Percentiles rank a stretch among this genome's conserved stretches.
Conservation (phyloP, 2,888 invertebrate genomes). For the Drosophila ustulata region DNA sequence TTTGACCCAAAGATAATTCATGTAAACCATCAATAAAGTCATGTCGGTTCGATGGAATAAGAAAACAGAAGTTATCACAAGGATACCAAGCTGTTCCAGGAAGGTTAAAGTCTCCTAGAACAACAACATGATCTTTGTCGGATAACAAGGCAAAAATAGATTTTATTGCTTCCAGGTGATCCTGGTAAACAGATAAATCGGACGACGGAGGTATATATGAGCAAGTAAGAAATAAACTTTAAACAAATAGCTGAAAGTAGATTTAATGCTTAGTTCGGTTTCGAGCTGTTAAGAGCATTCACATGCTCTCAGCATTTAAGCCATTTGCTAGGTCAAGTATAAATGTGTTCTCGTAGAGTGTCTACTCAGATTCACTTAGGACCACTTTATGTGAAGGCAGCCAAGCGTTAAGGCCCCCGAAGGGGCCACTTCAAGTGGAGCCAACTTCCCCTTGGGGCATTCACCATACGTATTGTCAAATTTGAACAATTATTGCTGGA, state of each 20-base stretch:
- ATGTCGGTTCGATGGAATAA: no score
- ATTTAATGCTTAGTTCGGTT: slow-evolving; percentile 6
- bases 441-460: slow-evolving; percentile 18
- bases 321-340: slow-evolving; percentile 44
- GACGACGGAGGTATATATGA: no score
- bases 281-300: slow-evolving; percentile 1
- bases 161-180: no score
- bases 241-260: slow-evolving; percentile 3
- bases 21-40: no score
- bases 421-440: slow-evolving; percentile 19
- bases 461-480: slow-evolving; percentile 40
- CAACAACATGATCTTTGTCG: no score
- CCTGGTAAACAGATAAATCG: no score
- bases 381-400: slow-evolving; percentile 47
- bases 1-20: no score
- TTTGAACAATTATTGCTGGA: slow-evolving; percentile 64
- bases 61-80: no score
- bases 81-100: no score
- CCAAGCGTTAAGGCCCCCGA: slow-evolving; percentile 59
- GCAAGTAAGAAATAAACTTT: no score
- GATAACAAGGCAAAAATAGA: no score
- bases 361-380: slow-evolving; percentile 23
- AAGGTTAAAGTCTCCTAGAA: no score
- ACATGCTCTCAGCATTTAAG: slow-evolving; percentile 12
- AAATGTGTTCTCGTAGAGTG: slow-evolving; percentile 38